phyloP scores from a whole-genome alignment of 2,113 vertebrate species.

The Orycteropus afer region DNA sequence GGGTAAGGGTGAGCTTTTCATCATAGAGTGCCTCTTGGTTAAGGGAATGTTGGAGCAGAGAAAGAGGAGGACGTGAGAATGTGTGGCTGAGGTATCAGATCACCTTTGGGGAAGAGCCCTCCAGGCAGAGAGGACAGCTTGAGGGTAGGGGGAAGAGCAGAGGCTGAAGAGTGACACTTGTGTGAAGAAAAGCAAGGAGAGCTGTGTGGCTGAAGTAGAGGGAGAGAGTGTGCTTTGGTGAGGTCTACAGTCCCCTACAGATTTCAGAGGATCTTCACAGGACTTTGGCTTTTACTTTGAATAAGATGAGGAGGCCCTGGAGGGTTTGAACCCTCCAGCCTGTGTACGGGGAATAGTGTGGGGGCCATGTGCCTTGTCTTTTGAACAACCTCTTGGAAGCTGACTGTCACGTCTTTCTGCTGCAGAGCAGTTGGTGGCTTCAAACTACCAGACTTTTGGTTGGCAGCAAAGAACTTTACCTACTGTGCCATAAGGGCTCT shows the following conservation, averaged over 20 bases:
- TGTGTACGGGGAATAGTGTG: too few relatives aligned
- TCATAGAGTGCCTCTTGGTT: not conserved
- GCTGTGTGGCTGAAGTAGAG: not conserved
- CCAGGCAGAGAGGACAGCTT: too few relatives aligned
- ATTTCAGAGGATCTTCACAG: not conserved
- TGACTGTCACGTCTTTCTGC: too few relatives aligned
- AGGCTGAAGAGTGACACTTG: not conserved
- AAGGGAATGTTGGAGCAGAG: not conserved
- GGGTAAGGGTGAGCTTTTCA: not conserved
- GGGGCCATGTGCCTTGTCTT: not conserved
- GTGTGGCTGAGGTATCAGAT: fast-evolving
- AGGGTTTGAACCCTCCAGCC: too few relatives aligned
- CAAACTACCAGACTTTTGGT: not conserved
- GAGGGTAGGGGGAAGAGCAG: not conserved
- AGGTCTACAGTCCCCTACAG: not conserved
- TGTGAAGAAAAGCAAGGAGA: too few relatives aligned
- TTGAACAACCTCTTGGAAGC: too few relatives aligned
- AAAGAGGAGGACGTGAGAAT: not conserved
- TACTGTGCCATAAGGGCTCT: not conserved
- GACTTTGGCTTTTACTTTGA: not conserved
- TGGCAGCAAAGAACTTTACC: not conserved
- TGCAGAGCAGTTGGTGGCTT: not conserved
- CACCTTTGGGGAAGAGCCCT: not conserved
- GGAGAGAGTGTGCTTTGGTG: too few relatives aligned
- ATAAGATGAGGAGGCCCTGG: too few relatives aligned